A percentile compares a stretch with the other conserved stretches of the same genome.
These are phyloP conservation scores for Aramus guarauna DNA, from an alignment of 2,113 vertebrate species.

Conservation along the genomic window DNA sequence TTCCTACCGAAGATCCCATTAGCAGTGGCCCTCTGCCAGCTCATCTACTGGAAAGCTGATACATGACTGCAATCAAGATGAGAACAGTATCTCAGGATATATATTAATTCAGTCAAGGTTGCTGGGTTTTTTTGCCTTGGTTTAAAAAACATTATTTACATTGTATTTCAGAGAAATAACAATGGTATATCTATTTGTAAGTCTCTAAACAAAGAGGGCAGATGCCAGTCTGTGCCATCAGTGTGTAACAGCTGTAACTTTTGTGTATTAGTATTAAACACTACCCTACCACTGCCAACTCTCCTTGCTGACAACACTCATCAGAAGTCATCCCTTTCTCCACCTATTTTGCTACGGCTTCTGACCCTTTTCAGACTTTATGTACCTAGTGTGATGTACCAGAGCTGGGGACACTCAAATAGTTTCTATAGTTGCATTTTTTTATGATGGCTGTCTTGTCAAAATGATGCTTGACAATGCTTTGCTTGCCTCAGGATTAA, in stretches of 20 bases:
- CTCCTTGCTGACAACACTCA: background rate
- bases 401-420: background rate
- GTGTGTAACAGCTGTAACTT: background rate
- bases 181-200: background rate
- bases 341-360: background rate
- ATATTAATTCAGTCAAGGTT: background rate
- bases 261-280: background rate
- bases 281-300: background rate
- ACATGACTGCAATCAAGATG: background rate
- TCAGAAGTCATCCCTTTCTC: background rate
- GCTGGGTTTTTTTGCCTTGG: background rate
- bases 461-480: background rate
- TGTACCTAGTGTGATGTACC: background rate
- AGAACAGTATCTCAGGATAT: background rate
- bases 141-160: background rate
- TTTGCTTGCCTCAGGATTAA: background rate
- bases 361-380: background rate
- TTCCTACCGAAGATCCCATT: background rate
- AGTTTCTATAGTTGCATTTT: background rate
- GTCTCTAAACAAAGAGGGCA: background rate
- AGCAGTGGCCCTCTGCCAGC: background rate
- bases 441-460: background rate
- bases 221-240: background rate
- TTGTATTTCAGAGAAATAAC: background rate
- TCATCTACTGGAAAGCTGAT: background rate